phyloP scores from a whole-genome alignment of 2,888 invertebrate genomes.

The Patella ulyssiponensis region DNA sequence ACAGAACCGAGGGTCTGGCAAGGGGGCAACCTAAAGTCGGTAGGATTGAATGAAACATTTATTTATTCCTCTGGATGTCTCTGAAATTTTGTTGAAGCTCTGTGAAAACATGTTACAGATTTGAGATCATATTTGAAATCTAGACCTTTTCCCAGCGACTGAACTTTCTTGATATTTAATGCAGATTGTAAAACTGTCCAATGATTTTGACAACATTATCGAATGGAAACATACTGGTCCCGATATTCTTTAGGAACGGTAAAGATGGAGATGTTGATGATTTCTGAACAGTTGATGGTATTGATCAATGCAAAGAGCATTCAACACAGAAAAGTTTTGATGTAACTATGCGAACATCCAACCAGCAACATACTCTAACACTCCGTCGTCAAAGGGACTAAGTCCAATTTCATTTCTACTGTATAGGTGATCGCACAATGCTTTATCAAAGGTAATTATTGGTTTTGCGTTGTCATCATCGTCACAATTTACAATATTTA shows the following conservation, averaged over 20 bases:
- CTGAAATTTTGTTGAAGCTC: not conserved
- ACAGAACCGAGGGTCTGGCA: too few species aligned
- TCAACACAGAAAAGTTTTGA: not conserved
- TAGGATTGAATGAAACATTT: too few species aligned
- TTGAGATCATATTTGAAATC: not conserved
- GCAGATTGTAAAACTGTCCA: not conserved
- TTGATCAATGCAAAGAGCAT: not conserved
- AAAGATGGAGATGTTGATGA: not conserved
- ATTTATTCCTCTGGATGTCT: too few species aligned
- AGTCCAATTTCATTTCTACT: not conserved
- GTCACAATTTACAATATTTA: slow-evolving; percentile 3
- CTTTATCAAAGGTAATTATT: too few species aligned
- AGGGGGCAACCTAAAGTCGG: too few species aligned
- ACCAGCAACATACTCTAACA: not conserved
- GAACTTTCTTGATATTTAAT: not conserved
- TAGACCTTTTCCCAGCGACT: not conserved
- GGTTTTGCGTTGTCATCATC: not conserved
- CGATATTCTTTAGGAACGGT: not conserved
- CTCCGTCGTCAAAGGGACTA: not conserved
- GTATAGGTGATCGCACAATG: not conserved
- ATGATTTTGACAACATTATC: not conserved
- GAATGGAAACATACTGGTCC: not conserved
- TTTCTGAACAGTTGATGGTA: not conserved
- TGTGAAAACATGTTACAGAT: not conserved
- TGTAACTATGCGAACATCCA: not conserved